These are phyloP conservation scores for Malurus alboscapulatus DNA, from an alignment of 2,113 vertebrate species.

Conservation along the genomic window DNA sequence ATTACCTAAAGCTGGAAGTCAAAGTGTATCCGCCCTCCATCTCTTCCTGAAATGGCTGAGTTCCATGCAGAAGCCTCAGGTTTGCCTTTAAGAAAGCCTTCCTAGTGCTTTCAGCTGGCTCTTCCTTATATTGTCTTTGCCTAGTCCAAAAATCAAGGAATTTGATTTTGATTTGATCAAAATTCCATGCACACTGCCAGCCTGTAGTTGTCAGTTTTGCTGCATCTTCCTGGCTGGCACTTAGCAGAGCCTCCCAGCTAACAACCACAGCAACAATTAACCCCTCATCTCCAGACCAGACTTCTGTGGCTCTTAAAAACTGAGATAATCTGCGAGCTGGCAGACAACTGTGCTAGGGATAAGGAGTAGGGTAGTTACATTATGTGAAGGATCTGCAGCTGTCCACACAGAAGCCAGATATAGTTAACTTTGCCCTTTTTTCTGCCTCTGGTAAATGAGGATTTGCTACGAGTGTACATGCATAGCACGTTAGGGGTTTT, in stretches of 20 bases:
- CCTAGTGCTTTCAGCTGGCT: neutral
- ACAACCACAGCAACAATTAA: neutral
- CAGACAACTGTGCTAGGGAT: neutral
- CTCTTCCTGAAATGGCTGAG: neutral
- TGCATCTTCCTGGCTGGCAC: neutral
- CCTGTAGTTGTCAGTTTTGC: neutral
- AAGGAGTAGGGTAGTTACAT: neutral
- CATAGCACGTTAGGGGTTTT: fast-evolving
- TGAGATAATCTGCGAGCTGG: neutral
- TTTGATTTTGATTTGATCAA: too few relatives aligned
- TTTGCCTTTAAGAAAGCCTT: neutral
- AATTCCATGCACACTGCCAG: neutral
- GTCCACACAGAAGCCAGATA: neutral
- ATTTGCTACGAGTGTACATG: neutral
- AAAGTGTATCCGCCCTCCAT: neutral
- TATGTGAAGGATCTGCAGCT: neutral
- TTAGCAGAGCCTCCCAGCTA: neutral
- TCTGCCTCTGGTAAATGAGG: neutral
- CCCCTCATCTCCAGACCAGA: neutral
- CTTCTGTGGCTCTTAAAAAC: neutral
- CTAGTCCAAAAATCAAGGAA: neutral
- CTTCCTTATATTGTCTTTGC: neutral
- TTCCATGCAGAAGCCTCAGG: neutral
- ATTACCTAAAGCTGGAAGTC: neutral
- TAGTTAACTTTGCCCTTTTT: neutral